Evolutionary conservation across 1,140 invertebrate genomes (phyloP).

Genomic region (Eueides isabella): DNA sequence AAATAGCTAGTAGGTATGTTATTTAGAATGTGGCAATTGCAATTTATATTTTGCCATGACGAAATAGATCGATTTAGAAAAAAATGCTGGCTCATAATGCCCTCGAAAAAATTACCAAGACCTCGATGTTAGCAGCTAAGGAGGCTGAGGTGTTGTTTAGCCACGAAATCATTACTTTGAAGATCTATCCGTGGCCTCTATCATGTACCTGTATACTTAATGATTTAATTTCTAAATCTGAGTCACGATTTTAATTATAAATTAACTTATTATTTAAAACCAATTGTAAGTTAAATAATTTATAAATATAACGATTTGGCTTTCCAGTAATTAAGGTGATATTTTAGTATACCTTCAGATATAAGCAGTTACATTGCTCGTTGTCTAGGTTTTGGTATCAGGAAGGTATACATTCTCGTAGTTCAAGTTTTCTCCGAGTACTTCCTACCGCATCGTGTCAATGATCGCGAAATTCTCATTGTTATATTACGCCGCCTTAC

Average conservation of each 20-base stretch:
- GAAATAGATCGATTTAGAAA: slow-evolving; percentile 29
- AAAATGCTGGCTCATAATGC: slow-evolving; percentile 12
- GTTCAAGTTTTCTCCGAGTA: slow-evolving; percentile 54
- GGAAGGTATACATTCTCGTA: slow-evolving; percentile 10
- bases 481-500: slow-evolving; percentile 33
- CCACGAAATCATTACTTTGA: slow-evolving; percentile 17
- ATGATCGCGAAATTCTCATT: slow-evolving; percentile 55
- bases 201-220: not conserved
- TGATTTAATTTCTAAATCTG: not conserved
- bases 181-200: not conserved
- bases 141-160: not conserved
- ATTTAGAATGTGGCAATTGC: slow-evolving; percentile 47
- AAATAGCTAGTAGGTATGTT: slow-evolving; percentile 37
- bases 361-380: not conserved
- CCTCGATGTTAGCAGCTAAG: slow-evolving; percentile 7
- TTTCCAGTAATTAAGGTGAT: not conserved
- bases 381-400: slow-evolving; percentile 41
- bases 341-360: not conserved
- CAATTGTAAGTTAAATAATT: not conserved
- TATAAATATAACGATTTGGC: no score
- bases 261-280: not conserved
- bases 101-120: slow-evolving; percentile 17
- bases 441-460: slow-evolving; percentile 64
- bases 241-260: not conserved
- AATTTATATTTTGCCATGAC: slow-evolving; percentile 48